phyloP scores from a whole-genome alignment of 1,140 invertebrate genomes.

The Drosophila rhopaloa region DNA sequence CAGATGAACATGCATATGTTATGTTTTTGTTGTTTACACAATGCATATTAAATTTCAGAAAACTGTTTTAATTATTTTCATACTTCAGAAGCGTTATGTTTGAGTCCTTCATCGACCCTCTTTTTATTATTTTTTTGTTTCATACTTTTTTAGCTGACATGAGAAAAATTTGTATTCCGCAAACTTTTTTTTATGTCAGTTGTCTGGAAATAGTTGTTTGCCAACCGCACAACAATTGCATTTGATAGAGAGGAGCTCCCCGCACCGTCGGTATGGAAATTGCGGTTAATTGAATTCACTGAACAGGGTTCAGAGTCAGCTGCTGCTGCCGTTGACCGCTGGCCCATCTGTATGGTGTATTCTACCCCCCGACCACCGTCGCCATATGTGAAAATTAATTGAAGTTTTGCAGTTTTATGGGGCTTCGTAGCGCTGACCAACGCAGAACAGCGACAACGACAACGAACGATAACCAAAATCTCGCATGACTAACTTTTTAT shows the following conservation, averaged over 20 bases:
- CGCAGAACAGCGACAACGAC: constrained; percentile 38
- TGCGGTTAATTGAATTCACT: constrained; percentile 80
- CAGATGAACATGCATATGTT: constrained; percentile 35
- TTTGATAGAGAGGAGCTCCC: constrained; percentile 59
- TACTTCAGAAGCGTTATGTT: constrained; percentile 36
- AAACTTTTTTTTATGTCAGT: constrained; percentile 37
- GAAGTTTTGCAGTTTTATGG: constrained; percentile 76
- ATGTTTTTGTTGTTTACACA: constrained; percentile 8
- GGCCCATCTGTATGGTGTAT: constrained; percentile 7
- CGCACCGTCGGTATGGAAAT: constrained; percentile 60
- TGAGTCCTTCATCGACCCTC: constrained; percentile 1
- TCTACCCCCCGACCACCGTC: neutral
- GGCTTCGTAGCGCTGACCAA: constrained; percentile 43
- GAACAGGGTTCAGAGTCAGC: constrained; percentile 60
- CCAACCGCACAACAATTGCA: constrained; percentile 64
- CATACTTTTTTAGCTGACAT: constrained; percentile 31
- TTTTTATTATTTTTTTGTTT: neutral
- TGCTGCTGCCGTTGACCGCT: constrained; percentile 32
- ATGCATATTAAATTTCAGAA: constrained; percentile 51
- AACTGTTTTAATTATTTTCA: constrained; percentile 69
- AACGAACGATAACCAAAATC: constrained; percentile 52
- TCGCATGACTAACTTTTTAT: constrained; percentile 78
- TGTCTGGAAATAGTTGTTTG: constrained; percentile 53
- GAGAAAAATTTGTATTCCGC: constrained; percentile 37
- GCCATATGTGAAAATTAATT: constrained; percentile 74